Base-by-base conservation (phyloP, 2,888 invertebrate species). In the Acrocyrtus sp. region DNA sequence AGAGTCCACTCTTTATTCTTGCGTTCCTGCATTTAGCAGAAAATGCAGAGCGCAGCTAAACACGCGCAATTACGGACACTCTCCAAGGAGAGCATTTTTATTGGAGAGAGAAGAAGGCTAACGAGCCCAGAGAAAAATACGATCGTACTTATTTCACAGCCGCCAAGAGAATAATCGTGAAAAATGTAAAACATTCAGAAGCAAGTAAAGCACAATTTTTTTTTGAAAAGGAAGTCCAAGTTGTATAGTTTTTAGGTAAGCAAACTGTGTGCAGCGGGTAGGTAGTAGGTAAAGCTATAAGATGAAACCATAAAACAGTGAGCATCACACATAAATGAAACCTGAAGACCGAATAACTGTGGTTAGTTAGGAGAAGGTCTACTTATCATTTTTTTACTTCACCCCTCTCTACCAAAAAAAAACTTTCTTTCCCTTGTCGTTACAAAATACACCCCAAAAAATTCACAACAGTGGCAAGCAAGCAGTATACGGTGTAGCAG, bases 291-390 rank as follows among this genome's bases (percentile, higher is more conserved):
- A n/a, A n/a, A n/a, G n/a, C n/a, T n/a, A n/a, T n/a, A 15, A 58
- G 72, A 72, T 72, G 65, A 72, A 72, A 72, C 72, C 72, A 72
- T 72, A 72, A 72, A 72, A 72, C 72, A 65, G 72, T 61, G 50
- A 72, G 72, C 58, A 72, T 72, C 65, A 58, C 61, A 53, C 65
- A 65, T 65, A 45, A 72, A 65, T 53, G 34, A 65, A 34, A 72
- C 54, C 65, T 57, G 47, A 48, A 56, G 29, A 54, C n/a, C 3
- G 26, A 67, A 68, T 68, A 53, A 53, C 54, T 60, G 68, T 54
- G 68, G 68, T 68, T 60, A 60, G 68, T 68, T 60, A 60, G 58
- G 22, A 22, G n/a, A n/a, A 43, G 43, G 39, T 19, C 29, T 34
- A 41, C 21, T 57, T 26, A 15, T 48, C 6, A 6, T 10, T 17